phyloP scores from a whole-genome alignment of 2,888 invertebrate species.

The Elysia crispata region DNA sequence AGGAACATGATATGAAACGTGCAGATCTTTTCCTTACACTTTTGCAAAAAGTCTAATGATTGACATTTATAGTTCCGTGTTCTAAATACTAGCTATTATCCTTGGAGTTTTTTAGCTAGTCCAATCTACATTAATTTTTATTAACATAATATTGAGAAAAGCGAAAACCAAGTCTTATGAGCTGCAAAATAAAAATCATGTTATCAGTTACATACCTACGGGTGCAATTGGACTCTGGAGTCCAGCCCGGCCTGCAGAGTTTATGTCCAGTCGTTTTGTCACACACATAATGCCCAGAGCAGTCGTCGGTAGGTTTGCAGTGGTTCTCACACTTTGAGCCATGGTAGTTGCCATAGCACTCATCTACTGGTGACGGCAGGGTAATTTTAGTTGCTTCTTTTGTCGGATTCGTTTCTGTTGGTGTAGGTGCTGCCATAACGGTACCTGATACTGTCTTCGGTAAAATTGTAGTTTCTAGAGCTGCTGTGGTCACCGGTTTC shows the following conservation, averaged over 20 bases:
- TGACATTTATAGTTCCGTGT: too few relatives aligned
- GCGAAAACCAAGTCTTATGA: too few relatives aligned
- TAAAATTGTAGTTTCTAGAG: conserved; percentile 16
- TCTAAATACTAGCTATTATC: too few relatives aligned
- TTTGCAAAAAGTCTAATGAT: too few relatives aligned
- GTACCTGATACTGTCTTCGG: too few relatives aligned
- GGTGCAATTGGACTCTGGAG: conserved; percentile 49
- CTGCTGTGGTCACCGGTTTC: conserved; percentile 47
- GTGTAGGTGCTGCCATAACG: too few relatives aligned
- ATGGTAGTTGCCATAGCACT: conserved; percentile 48
- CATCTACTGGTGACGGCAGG: not conserved
- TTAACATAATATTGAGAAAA: too few relatives aligned
- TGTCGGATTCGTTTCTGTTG: not conserved
- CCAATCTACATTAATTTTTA: too few relatives aligned
- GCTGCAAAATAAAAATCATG: too few relatives aligned
- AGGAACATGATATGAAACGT: too few relatives aligned
- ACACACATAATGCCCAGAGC: conserved; percentile 53
- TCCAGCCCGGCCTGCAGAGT: conserved; percentile 54
- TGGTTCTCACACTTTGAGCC: conserved; percentile 48
- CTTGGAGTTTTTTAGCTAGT: too few relatives aligned
- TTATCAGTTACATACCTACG: not conserved
- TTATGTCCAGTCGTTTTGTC: conserved; percentile 48
- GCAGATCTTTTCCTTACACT: too few relatives aligned
- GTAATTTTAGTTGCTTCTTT: conserved; percentile 3
- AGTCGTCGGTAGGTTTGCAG: conserved; percentile 51